A percentile compares a stretch with the other conserved stretches of the same genome.
phyloP scores from a whole-genome alignment of 2,888 invertebrate genomes.

The Stenodera caucasica region DNA sequence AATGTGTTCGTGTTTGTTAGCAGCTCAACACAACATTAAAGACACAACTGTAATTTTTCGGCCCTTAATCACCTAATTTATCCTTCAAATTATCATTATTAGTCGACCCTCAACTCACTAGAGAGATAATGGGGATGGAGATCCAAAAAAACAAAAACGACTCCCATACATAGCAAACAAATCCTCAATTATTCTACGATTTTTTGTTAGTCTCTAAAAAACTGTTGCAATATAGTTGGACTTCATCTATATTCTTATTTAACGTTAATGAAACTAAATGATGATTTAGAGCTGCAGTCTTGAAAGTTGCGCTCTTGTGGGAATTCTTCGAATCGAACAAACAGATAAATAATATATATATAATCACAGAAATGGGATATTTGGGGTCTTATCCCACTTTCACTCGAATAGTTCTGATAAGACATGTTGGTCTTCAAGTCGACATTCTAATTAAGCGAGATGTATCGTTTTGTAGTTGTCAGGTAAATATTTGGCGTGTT shows the following conservation, averaged over 20 bases:
- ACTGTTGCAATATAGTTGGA: too few relatives aligned
- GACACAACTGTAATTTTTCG: neutral
- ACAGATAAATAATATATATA: too few relatives aligned
- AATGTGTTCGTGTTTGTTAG: too few relatives aligned
- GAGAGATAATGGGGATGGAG: too few relatives aligned
- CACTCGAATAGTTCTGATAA: neutral
- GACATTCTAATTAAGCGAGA: neutral
- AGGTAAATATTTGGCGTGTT: neutral
- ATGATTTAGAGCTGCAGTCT: neutral
- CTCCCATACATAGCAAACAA: neutral
- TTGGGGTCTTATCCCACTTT: too few relatives aligned
- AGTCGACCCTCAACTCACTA: neutral
- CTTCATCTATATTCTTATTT: neutral
- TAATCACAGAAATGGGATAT: too few relatives aligned
- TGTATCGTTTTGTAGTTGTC: neutral
- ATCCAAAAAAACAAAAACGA: too few relatives aligned
- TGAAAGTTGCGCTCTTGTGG: neutral
- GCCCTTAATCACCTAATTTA: neutral
- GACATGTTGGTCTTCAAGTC: neutral
- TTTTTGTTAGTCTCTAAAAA: too few relatives aligned
- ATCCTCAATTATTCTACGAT: neutral
- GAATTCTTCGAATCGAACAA: neutral
- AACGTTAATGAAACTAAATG: slow-evolving; percentile 1
- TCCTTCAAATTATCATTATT: neutral
- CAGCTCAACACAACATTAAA: neutral